Base-by-base conservation (phyloP, 2,113 vertebrate genomes). In the Laticauda colubrina region DNA sequence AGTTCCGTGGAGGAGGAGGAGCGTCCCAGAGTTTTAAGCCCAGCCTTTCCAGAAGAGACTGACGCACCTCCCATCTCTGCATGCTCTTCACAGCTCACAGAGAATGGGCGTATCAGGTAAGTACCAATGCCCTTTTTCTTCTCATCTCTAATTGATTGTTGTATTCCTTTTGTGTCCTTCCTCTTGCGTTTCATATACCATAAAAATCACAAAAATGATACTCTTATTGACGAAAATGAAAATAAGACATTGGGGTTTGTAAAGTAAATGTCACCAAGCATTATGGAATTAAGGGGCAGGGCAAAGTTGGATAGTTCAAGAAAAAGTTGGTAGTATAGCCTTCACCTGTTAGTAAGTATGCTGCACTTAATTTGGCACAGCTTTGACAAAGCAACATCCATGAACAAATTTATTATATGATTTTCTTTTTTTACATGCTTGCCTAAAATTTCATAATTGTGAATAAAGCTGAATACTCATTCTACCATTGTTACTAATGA, bases 391-490 rank as follows among this genome's bases (percentile, higher is more conserved):
- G 91, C 39, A 61, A 64, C 4, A 85, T 59, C 24, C 26, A 18
- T 21, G 21, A 51, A 59, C 21, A 85, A 88, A 75, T 8, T 18
- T 88, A 56, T 43, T 3, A 48, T 34, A 56, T 39, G 11, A 53
- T 59, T 93, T 89, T 90, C 45, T 11, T 10, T 43, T 59, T 61
- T 39, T 43, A 9, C 59, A 94, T 95, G 94, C 91, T 87, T 95
- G 88, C 94, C 93, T 92, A 93, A 96, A 94, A 91, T 29, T 53
- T 93, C 88, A 64, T 92, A 91, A 87, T 34, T 93, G 29, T 93
- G 94, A 91, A 55, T 92, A 57, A 8, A 92, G 3, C 26, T 24
- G 59, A 88, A 94, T 75, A 85, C 93, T 94, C 94, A 91, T 11
- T 92, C 69, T 92, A 45, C 64, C 2, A 2, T n/a, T 93, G 87